A percentile compares a stretch with the other conserved stretches of the same genome.
Conservation (phyloP, 2,797 vertebrate genomes). For the Phylloscopus collybita region DNA sequence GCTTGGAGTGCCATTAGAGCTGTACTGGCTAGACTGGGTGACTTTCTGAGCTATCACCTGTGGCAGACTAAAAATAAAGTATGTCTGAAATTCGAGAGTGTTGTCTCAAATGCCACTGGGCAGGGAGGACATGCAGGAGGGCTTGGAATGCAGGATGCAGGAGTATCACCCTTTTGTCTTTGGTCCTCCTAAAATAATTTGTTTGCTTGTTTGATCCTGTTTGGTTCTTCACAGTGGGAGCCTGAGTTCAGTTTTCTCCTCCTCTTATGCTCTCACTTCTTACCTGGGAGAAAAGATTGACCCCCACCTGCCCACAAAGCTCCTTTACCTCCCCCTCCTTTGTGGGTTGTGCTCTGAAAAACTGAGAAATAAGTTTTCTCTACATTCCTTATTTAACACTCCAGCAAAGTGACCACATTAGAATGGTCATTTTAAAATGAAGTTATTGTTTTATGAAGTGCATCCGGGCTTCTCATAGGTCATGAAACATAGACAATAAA, state of each 20-base stretch:
- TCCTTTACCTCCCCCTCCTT: background rate
- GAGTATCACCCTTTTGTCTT: background rate
- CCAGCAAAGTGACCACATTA: fast-evolving
- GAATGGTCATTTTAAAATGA: background rate
- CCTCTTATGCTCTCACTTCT: background rate
- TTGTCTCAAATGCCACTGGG: background rate
- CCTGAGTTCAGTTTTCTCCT: background rate
- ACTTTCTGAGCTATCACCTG: background rate
- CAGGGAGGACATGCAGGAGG: background rate
- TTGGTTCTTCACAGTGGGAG: background rate
- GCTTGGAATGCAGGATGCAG: too few species aligned
- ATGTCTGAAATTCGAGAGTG: background rate
- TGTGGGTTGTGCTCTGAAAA: background rate
- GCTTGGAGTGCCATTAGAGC: background rate
- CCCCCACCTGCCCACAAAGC: background rate
- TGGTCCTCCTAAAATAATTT: background rate
- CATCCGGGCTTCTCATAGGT: background rate
- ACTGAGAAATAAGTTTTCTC: background rate
- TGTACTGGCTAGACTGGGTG: background rate
- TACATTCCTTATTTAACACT: background rate
- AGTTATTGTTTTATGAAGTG: background rate
- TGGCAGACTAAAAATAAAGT: background rate
- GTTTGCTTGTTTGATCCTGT: background rate
- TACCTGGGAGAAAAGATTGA: background rate
- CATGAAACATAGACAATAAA: background rate